Evolutionary conservation across 2,797 vertebrate genomes (phyloP), one percentile per base, ranked within the genome.

Genomic region (Urocyon cinereoargenteus): DNA sequence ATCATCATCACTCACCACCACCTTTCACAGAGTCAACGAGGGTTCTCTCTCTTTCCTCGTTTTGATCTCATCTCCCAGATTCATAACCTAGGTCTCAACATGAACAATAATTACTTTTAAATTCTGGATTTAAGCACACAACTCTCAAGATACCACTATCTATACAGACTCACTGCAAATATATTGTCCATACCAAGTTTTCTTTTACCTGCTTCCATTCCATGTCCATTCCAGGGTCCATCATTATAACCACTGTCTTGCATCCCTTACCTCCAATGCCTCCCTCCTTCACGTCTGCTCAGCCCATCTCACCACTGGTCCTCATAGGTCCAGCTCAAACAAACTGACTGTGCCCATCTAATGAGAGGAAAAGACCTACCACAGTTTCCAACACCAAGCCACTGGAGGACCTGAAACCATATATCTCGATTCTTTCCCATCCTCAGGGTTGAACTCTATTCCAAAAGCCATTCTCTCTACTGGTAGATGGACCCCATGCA

Each of bases 341-440:
- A n/a, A 21, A 4, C 13, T 22, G 24, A 36, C 18, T 2, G 0
- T 26, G 31, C 11, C 66, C 31, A 5, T 26, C 7, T 86, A 9
- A 28, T 6, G 6, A 85, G 22, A 14, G 31, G 7, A 28, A 24
- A 70, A 21, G 18, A 62, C 9, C 26, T 6, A 31, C 0, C 40
- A 24, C 21, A 26, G 4, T 51, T 24, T 51, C 55, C 14, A 81
- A 22, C 5, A 81, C 59, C 83, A 18, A 15, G 45, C 21, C 45
- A 10, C 5, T 6, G 26, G 51, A 0, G 11, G 2, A 1, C 12
- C 40, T 28, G 26, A 31, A 2, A 16, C 5, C 7, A 16, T 2
- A 28, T 11, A 11, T 11, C 75, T 6, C 16, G 62, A 3, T 13
- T 53, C n/a, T 9, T n/a, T 31, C 19, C 64, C 62, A 28, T 21